These are phyloP conservation scores for Dorcus hopei DNA, from an alignment of 2,888 invertebrate species.

Conservation along the genomic window DNA sequence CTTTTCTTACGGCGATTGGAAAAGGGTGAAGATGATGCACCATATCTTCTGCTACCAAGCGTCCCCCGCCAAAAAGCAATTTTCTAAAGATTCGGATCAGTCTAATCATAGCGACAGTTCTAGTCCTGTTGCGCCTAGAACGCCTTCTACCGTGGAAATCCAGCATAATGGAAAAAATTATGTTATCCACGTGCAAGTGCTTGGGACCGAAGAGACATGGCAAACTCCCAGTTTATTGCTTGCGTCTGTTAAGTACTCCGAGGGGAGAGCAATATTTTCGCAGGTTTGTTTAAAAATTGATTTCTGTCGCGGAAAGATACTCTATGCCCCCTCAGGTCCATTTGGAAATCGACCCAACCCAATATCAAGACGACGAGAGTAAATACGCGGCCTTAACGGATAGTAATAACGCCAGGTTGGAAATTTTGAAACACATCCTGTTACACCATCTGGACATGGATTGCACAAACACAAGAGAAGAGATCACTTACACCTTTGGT, in stretches of 20 bases:
- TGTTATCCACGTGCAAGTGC: constrained; percentile 70
- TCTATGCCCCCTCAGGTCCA: constrained; percentile 60
- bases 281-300: constrained; percentile 53
- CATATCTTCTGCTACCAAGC: constrained; percentile 87
- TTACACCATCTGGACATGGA: constrained; percentile 67
- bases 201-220: constrained; percentile 85
- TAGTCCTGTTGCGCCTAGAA: constrained; percentile 45
- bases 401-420: constrained; percentile 69
- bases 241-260: constrained; percentile 61
- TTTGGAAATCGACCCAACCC: constrained; percentile 72
- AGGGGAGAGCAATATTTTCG: constrained; percentile 76
- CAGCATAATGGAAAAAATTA: constrained; percentile 58
- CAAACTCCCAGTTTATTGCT: constrained; percentile 78
- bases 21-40: constrained; percentile 80
- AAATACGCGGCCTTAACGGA: constrained; percentile 58
- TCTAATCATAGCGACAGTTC: constrained; percentile 39
- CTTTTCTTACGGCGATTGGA: constrained; percentile 81
- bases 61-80: constrained; percentile 77
- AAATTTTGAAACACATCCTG: constrained; percentile 74
- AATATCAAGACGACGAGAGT: constrained; percentile 61
- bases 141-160: constrained; percentile 46
- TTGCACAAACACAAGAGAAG: constrained; percentile 47
- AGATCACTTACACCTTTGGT: constrained; percentile 57
- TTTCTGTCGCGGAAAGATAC: not conserved
- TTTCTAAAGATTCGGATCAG: constrained; percentile 72